These are phyloP conservation scores for Apodemus sylvaticus DNA, from an alignment of 2,113 vertebrate species.

Conservation along the genomic window DNA sequence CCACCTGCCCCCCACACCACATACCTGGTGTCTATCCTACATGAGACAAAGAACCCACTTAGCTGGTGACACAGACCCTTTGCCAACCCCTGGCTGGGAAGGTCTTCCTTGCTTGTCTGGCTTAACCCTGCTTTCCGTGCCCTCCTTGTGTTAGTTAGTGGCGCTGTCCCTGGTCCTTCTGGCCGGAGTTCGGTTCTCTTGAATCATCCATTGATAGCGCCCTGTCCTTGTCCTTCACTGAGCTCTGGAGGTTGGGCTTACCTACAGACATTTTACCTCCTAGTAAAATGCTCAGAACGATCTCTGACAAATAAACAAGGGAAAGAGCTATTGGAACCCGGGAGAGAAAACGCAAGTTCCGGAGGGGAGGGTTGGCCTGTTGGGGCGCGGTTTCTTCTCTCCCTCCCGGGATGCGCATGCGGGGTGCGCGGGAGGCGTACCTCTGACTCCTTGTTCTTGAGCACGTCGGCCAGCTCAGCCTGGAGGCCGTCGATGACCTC, in stretches of 20 bases:
- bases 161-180: not conserved
- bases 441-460: slow-evolving; percentile 81
- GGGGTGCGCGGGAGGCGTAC: slow-evolving; percentile 80
- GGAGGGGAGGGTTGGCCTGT: not conserved
- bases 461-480: slow-evolving; percentile 74
- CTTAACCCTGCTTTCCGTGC: not conserved
- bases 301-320: not conserved
- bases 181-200: not conserved
- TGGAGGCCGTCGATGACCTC: slow-evolving; percentile 73
- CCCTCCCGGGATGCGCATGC: no score
- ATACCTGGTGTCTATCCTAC: no score
- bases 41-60: not conserved
- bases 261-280: not conserved
- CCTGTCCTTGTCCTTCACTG: not conserved
- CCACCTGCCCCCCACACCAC: no score
- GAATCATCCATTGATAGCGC: not conserved
- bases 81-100: not conserved
- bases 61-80: not conserved
- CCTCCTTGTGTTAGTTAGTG: not conserved
- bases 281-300: not conserved
- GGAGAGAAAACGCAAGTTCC: not conserved
- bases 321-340: not conserved
- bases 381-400: accelerated
- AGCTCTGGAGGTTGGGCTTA: not conserved
- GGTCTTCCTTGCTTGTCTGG: not conserved